Conservation (phyloP, 2,888 invertebrate species). For the Drosophila ochracea region DNA sequence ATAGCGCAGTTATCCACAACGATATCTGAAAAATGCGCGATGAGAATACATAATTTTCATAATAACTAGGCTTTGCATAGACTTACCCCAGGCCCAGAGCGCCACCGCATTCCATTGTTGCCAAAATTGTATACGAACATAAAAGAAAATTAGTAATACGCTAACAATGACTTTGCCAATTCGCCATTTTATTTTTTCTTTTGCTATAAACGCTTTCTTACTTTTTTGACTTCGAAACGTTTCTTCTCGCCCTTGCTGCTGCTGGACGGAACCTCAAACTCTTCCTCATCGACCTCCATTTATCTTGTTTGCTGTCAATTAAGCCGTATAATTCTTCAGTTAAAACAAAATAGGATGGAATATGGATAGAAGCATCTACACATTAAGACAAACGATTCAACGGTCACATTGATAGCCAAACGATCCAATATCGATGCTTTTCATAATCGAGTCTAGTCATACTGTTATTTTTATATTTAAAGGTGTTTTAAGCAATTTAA, state of each 20-base stretch:
- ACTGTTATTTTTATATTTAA: not conserved
- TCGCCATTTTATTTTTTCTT: slow-evolving; percentile 14
- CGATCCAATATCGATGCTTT: not conserved
- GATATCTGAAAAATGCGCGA: slow-evolving; percentile 89
- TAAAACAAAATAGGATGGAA: not conserved
- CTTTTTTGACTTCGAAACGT: slow-evolving; percentile 99
- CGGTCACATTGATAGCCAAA: not conserved
- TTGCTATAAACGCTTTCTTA: slow-evolving; percentile 80
- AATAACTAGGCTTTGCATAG: not conserved
- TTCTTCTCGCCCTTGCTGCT: slow-evolving; percentile 97
- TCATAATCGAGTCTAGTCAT: not conserved
- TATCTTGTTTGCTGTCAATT: not conserved
- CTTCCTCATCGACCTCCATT: slow-evolving; percentile 98
- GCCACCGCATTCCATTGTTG: slow-evolving; percentile 99
- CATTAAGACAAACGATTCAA: not conserved
- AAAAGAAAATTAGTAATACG: slow-evolving; percentile 28
- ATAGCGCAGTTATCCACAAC: slow-evolving; percentile 99
- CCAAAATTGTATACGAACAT: not conserved
- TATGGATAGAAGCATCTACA: not conserved
- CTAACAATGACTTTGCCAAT: slow-evolving; percentile 37
- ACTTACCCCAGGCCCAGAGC: slow-evolving; percentile 98
- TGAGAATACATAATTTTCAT: not conserved
- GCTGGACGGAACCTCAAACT: slow-evolving; percentile 94
- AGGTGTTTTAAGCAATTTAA: not conserved
- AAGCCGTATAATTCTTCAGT: not conserved